Evolutionary conservation across 2,888 invertebrate genomes (phyloP).

Genomic region (Brachynemurus nebulosus): DNA sequence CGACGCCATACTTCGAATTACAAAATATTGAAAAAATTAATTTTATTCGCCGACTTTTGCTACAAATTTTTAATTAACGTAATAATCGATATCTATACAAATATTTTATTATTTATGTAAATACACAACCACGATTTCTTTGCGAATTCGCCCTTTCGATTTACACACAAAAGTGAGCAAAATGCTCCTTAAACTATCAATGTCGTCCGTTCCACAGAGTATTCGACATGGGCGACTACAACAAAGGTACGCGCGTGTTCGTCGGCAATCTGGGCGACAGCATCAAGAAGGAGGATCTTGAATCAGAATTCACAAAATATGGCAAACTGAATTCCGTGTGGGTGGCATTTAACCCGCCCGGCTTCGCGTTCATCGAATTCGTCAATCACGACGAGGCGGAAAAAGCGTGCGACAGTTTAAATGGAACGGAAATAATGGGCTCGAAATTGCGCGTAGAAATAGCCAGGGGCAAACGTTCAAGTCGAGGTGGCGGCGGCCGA

Average conservation of each 20-base stretch:
- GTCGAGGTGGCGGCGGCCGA: constrained; percentile 47
- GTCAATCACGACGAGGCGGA: constrained; percentile 79
- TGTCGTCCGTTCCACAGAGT: constrained; percentile 30
- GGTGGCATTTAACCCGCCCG: constrained; percentile 89
- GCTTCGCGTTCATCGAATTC: constrained; percentile 90
- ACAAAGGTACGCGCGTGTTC: constrained; percentile 63
- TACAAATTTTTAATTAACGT: constrained; percentile 2
- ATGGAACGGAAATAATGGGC: constrained; percentile 77
- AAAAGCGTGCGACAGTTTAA: constrained; percentile 76
- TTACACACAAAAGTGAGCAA: constrained; percentile 18
- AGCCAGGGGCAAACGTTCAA: constrained; percentile 65
- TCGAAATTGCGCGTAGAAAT: constrained; percentile 80
- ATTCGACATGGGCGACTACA: constrained; percentile 23
- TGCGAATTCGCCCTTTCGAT: constrained; percentile 31
- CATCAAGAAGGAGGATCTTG: constrained; percentile 84
- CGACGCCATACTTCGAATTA: constrained; percentile 3
- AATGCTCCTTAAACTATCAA: constrained; percentile 16
- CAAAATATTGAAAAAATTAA: neutral
- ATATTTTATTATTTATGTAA: constrained; percentile 9
- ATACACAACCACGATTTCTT: constrained; percentile 12
- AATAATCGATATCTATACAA: constrained; percentile 1
- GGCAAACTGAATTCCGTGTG: constrained; percentile 85
- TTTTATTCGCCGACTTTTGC: constrained; percentile 6
- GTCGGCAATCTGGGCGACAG: constrained; percentile 80
- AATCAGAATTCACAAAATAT: constrained; percentile 81